Conservation (phyloP, 2,113 vertebrate species). For the Odontophorus gujanensis region DNA sequence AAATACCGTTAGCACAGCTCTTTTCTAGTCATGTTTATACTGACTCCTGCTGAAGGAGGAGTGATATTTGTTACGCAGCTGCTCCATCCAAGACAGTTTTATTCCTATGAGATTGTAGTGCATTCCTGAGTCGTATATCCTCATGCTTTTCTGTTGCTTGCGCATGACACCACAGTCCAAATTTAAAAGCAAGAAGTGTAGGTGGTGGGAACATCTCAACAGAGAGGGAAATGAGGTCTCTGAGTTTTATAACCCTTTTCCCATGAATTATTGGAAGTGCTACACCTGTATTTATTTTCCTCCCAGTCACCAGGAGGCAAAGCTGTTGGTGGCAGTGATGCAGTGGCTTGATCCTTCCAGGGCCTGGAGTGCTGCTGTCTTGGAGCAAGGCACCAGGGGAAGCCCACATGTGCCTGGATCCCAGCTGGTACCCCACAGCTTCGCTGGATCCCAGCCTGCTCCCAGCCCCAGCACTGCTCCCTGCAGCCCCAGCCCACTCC, state of each 20-base stretch:
- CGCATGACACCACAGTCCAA: neutral
- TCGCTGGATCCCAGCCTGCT: neutral
- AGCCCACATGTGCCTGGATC: neutral
- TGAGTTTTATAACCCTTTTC: neutral
- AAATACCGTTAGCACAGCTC: neutral
- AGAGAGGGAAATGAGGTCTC: neutral
- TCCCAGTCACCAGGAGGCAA: neutral
- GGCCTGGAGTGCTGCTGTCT: neutral
- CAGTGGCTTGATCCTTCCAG: neutral
- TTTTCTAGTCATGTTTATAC: slow-evolving; percentile 11
- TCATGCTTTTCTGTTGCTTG: neutral
- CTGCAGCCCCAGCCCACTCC: neutral
- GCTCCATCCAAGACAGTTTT: neutral
- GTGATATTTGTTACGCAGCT: neutral
- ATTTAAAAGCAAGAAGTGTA: neutral
- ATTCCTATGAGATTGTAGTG: neutral
- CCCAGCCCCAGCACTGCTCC: neutral
- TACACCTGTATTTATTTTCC: neutral
- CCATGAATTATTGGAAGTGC: neutral
- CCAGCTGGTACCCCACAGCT: neutral
- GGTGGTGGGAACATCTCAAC: neutral
- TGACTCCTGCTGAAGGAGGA: neutral
- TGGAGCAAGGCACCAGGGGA: neutral
- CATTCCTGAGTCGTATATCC: neutral
- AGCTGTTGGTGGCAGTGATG: rapidly evolving